Evolutionary conservation across 30 jellyfish, hydroid and myxozoan species (phyloP), one percentile per base, ranked within the genome.

Genomic region (Mastigias papua): DNA sequence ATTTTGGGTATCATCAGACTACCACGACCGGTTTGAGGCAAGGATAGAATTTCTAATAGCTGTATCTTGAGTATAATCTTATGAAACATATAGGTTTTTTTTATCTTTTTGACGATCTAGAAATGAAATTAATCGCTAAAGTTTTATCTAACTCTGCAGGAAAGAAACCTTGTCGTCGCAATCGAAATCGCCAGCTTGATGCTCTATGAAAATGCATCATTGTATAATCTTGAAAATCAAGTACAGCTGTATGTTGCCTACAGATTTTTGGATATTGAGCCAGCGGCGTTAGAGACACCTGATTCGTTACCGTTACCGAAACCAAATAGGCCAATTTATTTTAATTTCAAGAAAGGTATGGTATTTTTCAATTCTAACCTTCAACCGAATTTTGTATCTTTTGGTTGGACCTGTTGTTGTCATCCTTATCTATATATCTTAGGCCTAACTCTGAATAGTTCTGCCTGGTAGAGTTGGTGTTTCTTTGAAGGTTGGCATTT

Each of bases 261-360:
- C 69, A 75, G 95, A 42, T 93, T 93, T 66, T 79, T 93, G 48
- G 98, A 93, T 62, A 89, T 32, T 27, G 98, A 93, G 23, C 98
- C 97, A 1, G 97, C 81, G 10, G 30, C 86, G 34, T 82, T 93
- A 91, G 98, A 93, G 67, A 93, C 98, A 25, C 98, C 98, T 1
- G 92, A 89, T 68, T 93, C 98, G 20, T 74, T 93, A 74, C 98
- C 98, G 19, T 84, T 81, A 32, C 98, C 97, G 2, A 69, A 72
- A 27, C 93, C 97, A 20, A 88, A 93, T 57, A 84, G 93, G 65
- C 97, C 98, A 26, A 88, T 93, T 19, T 82, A 96, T 32, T 93
- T 78, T 88, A 93, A 93, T 62, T 93, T 93, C 84, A 88, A 82
- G 51, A 88, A 84, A 77, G 97, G 98, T 93, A 69, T 29, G 34